Base-by-base conservation (phyloP, 2,797 vertebrate genomes). In the Triplophysa yarkandensis region DNA sequence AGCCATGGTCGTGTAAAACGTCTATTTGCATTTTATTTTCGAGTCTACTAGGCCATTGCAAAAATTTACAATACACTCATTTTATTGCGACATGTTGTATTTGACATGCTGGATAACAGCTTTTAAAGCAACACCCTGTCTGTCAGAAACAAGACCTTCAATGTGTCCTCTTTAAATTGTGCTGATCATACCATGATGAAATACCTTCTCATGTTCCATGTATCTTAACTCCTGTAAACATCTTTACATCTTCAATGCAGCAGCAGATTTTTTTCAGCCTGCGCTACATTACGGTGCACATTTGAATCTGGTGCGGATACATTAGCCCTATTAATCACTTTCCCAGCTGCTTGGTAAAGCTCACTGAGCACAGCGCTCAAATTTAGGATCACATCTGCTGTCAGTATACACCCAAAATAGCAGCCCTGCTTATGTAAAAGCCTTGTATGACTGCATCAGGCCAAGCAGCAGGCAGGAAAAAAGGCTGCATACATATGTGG, bases 361-460 rank as follows among this genome's bases (percentile, higher is more conserved):
- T 71, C 82, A 85, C 73, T 82, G 77, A 88, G 85, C 79, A 71
- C 72, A 69, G 76, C 78, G 81, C 80, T 85, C 84, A 89, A 88
- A 86, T 90, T 89, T 87, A 76, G 83, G 79, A 85, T 87, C 85
- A 84, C 81, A 83, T 88, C 85, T 83, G 79, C 79, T 82, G 76
- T 85, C 82, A 71, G 80, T 79, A 81, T 66, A 79, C 81, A 79
- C 81, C 80, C 83, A 77, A 84, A 90, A 88, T 87, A 86, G 83
- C 78, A 85, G 74, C 77, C 77, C 83, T 82, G 78, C 78, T 89
- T 86, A 84, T 84, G 76, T 86, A 86, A 90, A 90, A 82, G 82
- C 84, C 69, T 74, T 82, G 82, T 80, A 76, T 80, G 78, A 84
- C 77, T 76, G 80, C 74, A 76, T 34, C 41, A 55, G 69, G 70